Conservation (phyloP, 2,797 vertebrate genomes). For the Hippopotamyrus pictus region DNA sequence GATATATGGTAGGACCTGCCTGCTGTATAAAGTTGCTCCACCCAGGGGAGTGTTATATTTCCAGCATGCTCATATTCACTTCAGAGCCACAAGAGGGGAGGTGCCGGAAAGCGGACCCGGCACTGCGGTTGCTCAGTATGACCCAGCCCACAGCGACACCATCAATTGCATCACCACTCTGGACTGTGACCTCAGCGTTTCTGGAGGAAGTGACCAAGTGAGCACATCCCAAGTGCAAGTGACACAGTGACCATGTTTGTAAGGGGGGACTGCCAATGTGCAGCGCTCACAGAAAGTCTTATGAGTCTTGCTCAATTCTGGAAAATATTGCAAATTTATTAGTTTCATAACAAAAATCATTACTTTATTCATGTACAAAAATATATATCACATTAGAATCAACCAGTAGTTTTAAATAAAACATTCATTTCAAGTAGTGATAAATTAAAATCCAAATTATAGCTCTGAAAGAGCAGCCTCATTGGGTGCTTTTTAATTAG, state of each 20-base stretch:
- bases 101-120: conserved; percentile 43
- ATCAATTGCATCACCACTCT: conserved; percentile 75
- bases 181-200: conserved; percentile 76
- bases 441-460: not conserved
- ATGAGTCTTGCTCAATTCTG: not conserved
- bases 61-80: conserved; percentile 16
- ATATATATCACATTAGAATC: not conserved
- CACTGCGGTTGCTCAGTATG: conserved; percentile 56
- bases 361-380: not conserved
- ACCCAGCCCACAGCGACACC: conserved; percentile 65
- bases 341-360: not conserved
- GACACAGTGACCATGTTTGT: not conserved
- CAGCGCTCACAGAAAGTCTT: not conserved
- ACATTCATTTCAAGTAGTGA: not conserved
- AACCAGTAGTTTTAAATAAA: not conserved
- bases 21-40: not conserved
- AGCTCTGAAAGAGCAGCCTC: not conserved
- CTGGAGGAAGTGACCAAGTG: conserved; percentile 85
- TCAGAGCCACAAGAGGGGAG: conserved; percentile 59
- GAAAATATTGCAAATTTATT: not conserved
- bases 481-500: not conserved
- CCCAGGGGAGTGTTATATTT: not conserved
- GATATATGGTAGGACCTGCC: not conserved
- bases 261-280: not conserved
- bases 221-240: conserved; percentile 21